Base-by-base conservation (phyloP, 2,888 invertebrate species). In the Cataglyphis rosenhaueri region DNA sequence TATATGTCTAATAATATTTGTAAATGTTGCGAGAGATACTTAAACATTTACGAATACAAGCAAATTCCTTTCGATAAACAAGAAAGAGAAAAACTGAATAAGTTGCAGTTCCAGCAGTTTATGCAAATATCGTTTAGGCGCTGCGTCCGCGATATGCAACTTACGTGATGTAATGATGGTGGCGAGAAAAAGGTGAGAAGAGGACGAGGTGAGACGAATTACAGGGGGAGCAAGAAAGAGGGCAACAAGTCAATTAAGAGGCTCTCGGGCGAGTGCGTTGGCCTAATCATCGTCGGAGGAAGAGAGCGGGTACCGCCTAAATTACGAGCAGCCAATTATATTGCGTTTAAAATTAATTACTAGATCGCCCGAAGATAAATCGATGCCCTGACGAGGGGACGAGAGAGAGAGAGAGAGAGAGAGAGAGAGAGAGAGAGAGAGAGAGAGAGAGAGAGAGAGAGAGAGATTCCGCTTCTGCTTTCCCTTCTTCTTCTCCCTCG, bases 281-380 rank as follows among this genome's bases (percentile, higher is more conserved):
- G 82, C 85, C 88, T 88, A 90, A 90, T 90, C 90, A 86, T 83
- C 66, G 55, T 65, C 59, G 25, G 61, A 21, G 52, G 41, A 62
- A 29, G 66, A 61, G 52, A 55, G 32, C 57, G 44, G 64, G 79
- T 87, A 83, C 87, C 86, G 90, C 88, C 88, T 90, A 92, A 92
- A 92, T 92, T 92, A 91, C 91, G 90, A 90, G 87, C 90, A 89
- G 89, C 92, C 93, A 93, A 93, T 93, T 93, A 93, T 93, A 93
- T 93, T 92, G 92, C 92, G 92, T 93, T 93, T 93, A 93, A 93
- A 93, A 93, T 93, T 93, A 93, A 93, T 93, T 93, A 93, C 91
- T 92, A 93, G 93, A 93, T 93, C 91, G 91, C 86, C 71, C 86
- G 85, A 86, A 91, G 93, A 93, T 93, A 93, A 91, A 90, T 88